Conservation (phyloP, 2,888 invertebrate genomes). For the Sphaerophoria rueppellii region DNA sequence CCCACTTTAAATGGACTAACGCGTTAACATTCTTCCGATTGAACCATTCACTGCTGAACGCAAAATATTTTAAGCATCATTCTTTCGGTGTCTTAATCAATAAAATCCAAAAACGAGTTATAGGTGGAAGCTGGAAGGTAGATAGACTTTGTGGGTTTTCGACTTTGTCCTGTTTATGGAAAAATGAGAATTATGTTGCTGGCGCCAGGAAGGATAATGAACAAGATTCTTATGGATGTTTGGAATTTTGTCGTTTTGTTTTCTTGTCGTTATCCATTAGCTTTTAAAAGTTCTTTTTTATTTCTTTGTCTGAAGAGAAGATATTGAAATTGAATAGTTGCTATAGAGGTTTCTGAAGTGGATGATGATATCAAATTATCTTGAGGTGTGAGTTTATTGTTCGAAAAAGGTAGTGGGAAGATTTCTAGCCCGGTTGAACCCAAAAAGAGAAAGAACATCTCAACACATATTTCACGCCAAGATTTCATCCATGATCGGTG, state of each 20-base stretch:
- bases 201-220: constrained; percentile 62
- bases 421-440: no score
- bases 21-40: constrained; percentile 34
- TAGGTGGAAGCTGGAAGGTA: neutral
- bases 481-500: no score
- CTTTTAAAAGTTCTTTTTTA: constrained; percentile 34
- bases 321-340: constrained; percentile 30
- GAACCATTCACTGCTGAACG: constrained; percentile 1
- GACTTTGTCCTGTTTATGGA: neutral
- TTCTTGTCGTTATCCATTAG: constrained; percentile 28
- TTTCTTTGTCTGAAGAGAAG: constrained; percentile 10
- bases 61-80: constrained; percentile 27
- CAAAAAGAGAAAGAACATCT: no score
- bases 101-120: constrained; percentile 8
- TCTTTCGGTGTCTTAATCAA: constrained; percentile 37
- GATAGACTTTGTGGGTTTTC: constrained; percentile 12
- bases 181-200: constrained; percentile 40
- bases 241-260: neutral
- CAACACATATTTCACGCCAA: no score
- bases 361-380: no score
- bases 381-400: no score
- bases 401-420: no score
- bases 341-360: no score
- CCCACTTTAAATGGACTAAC: neutral
- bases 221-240: constrained; percentile 26